Conservation (phyloP, 2,113 vertebrate genomes). For the Camelus dromedarius region DNA sequence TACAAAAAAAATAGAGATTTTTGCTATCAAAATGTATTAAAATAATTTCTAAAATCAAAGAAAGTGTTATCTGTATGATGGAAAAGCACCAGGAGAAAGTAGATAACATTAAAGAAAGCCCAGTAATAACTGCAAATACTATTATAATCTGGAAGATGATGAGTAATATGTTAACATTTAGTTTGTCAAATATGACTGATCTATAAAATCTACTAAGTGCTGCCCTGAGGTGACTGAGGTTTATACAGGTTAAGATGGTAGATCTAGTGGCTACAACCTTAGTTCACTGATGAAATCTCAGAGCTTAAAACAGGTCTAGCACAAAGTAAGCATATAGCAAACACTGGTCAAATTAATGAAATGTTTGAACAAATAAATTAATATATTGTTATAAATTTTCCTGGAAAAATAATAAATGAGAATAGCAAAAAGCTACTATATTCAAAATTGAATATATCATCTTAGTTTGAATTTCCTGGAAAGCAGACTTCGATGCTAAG, state of each 20-base stretch:
- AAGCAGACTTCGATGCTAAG: not conserved
- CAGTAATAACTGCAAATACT: not conserved
- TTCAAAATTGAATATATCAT: not conserved
- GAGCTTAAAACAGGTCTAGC: not conserved
- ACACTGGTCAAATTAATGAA: not conserved
- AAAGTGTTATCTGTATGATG: not conserved
- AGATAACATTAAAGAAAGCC: not conserved
- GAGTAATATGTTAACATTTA: not conserved
- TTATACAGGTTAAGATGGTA: not conserved
- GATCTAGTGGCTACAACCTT: not conserved
- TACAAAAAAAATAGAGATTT: not conserved
- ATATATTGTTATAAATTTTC: not conserved
- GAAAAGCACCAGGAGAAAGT: not conserved
- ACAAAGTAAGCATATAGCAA: not conserved
- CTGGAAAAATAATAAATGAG: not conserved
- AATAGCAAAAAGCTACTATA: not conserved
- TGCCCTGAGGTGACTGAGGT: not conserved
- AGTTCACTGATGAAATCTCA: not conserved
- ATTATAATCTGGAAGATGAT: not conserved
- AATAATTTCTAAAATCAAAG: not conserved
- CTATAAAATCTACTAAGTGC: not conserved
- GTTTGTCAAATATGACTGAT: not conserved
- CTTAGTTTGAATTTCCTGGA: not conserved
- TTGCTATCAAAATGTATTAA: not conserved
- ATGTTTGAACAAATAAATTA: not conserved